These are phyloP conservation scores for Prenolepis imparis DNA, from an alignment of 2,888 invertebrate genomes.

Conservation along the genomic window DNA sequence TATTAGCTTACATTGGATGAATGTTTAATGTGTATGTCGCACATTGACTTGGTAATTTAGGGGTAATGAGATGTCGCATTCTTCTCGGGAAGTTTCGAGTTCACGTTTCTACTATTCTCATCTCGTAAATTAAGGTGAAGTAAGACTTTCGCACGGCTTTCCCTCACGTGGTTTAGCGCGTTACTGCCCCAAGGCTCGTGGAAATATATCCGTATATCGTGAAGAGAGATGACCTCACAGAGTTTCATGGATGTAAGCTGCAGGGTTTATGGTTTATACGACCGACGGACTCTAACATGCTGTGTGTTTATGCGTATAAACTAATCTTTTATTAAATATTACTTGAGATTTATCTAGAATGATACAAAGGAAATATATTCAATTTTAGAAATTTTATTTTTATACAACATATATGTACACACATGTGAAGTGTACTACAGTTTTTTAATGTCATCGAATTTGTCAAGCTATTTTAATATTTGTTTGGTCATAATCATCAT, in stretches of 20 bases:
- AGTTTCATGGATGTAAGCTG: constrained; percentile 10
- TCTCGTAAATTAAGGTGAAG: constrained; percentile 56
- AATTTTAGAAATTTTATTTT: neutral
- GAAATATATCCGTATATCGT: constrained; percentile 33
- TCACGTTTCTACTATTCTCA: constrained; percentile 30
- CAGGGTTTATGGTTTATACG: constrained; percentile 19
- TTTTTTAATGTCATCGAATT: neutral
- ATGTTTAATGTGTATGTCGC: constrained; percentile 28
- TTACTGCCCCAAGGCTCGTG: constrained; percentile 27
- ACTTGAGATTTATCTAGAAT: neutral
- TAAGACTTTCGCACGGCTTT: constrained; percentile 54
- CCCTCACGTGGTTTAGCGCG: constrained; percentile 46
- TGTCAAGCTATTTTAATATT: neutral
- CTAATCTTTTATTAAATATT: neutral
- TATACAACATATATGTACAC: neutral
- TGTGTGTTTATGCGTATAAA: neutral
- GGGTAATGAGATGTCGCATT: constrained; percentile 51
- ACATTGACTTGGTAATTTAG: constrained; percentile 45
- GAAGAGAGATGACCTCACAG: constrained; percentile 24
- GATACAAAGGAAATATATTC: neutral
- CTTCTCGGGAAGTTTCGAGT: constrained; percentile 44
- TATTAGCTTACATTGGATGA: neutral
- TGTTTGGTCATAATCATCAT: neutral
- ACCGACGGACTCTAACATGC: neutral
- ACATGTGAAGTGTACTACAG: neutral